These are phyloP conservation scores for Stercorarius parasiticus DNA, from an alignment of 2,113 vertebrate genomes.

Conservation along the genomic window DNA sequence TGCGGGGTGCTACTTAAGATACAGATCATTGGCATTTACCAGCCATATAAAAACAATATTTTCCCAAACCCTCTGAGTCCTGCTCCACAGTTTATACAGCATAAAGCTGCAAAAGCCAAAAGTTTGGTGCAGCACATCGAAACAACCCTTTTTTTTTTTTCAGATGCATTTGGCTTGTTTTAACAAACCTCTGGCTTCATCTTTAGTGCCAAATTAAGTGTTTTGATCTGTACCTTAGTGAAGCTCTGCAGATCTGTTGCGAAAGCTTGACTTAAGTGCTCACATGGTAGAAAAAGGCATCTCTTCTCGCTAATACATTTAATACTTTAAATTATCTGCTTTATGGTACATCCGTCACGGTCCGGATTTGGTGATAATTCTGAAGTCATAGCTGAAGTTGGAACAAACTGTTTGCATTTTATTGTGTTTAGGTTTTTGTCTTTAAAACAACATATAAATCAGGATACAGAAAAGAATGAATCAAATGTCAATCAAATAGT, in stretches of 20 bases:
- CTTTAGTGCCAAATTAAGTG: neutral
- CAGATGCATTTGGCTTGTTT: neutral
- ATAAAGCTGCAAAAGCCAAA: slow-evolving; percentile 6
- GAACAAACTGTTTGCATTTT: neutral
- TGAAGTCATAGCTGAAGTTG: neutral
- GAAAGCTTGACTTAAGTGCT: neutral
- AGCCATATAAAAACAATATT: slow-evolving; percentile 60
- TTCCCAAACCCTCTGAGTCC: slow-evolving; percentile 37
- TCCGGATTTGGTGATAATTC: neutral
- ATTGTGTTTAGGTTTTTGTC: neutral
- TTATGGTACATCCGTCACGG: neutral
- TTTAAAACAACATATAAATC: neutral
- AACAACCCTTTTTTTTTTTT: neutral
- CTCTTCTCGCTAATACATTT: neutral
- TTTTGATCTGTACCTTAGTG: neutral
- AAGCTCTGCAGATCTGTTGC: neutral
- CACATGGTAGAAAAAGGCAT: neutral
- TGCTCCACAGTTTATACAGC: slow-evolving; percentile 5
- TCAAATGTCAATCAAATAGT: neutral
- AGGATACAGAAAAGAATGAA: neutral
- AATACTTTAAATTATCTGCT: neutral
- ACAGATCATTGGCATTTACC: slow-evolving; percentile 47
- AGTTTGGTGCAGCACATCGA: neutral
- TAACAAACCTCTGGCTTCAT: neutral
- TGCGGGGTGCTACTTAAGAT: slow-evolving; percentile 12